Base-by-base conservation (phyloP, 2,797 vertebrate genomes). In the Lepilemur ruficaudatus region DNA sequence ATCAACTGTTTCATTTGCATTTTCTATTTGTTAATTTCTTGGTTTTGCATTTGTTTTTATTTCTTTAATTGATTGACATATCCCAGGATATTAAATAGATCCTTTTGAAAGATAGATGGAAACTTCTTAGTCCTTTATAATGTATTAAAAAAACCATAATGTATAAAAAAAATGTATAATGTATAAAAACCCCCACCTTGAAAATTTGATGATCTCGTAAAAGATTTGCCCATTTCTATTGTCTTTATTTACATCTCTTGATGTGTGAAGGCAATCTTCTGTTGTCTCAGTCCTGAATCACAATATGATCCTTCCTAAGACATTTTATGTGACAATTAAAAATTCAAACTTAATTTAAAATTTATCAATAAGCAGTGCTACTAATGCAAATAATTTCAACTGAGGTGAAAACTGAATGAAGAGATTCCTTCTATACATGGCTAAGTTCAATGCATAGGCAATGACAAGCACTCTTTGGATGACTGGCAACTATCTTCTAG, bases 261-360 rank as follows among this genome's bases (percentile, higher is more conserved):
- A 41, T 4, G 32, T 41, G 2, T 48, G 20, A 65, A 88, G 22
- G 10, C 38, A 70, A 72, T 72, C 46, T 80, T 93, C 48, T 84
- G 2, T 11, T 15, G 18, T 86, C 59, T 85, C 25, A 30, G n/a
- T 79, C 91, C 63, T 75, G 1, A 55, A 41, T 57, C 25, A 41
- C 5, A 63, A 86, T 57, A 23, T 48, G 67, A 61, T 72, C 14
- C 48, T 61, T 92, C 25, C 13, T 4, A 84, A 94, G 57, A 88
- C 41, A 91, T 69, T 76, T 87, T 50, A 83, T 46, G 7, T 88
- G 73, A 57, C 35, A 80, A 65, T 79, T 79, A 50, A 91, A 95
- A 90, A 73, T 50, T 13, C 12, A 78, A 80, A 85, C 4, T 72
- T 88, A 83, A 69, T 72, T 85, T 84, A 87, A 96, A 90, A 83